Evolutionary conservation across 2,888 invertebrate species (phyloP), one percentile per base, ranked within the genome.

Genomic region (Macrostomum cliftonense): DNA sequence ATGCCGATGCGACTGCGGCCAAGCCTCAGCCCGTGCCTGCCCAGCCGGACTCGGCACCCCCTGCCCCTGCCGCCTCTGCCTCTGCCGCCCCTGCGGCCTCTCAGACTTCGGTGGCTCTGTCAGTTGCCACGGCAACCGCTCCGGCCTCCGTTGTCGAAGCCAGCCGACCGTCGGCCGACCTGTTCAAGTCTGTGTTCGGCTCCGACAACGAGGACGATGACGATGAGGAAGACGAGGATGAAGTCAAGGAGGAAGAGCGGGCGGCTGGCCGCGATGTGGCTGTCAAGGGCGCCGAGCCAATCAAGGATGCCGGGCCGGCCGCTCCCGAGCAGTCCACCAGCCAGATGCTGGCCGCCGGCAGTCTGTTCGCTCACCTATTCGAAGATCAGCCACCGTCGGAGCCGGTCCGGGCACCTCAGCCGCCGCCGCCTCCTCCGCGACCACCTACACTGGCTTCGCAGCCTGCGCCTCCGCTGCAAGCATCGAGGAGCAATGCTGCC

Each of bases 111-210:
- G 20, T 38, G 39, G 12, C 14, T 44, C 13, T 12, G 12, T 21
- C 44, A 28, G n/a, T 39, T 48, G 14, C 17, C 28, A 21, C 28
- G 39, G 20, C 20, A 28, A 28, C 28, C 28, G 28, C 28, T 4
- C 28, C 28, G 9, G 28, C 28, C 9, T 20, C 21, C 5, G 44
- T 20, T 43, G 44, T 43, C 28, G 49, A 46, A n/a, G 55, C 52
- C 12, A 54, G 53, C 42, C 70, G 74, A 17, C 74, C 75, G 17
- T 75, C 79, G 44, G 74, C 76, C 52, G 88, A 88, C 68, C 72
- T 91, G 2, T 91, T 86, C 62, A 84, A 83, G 68, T 81, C 85
- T 0, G 84, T 91, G 59, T 91, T 91, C 63, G 75, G 82, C 21
- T 80, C 80, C 59, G 82, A 83, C 52, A 81, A 80, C 61, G 82